Evolutionary conservation across 53 echinoderm and acorn worm genomes (phyloP).

Genomic region (Stichopus horrens): DNA sequence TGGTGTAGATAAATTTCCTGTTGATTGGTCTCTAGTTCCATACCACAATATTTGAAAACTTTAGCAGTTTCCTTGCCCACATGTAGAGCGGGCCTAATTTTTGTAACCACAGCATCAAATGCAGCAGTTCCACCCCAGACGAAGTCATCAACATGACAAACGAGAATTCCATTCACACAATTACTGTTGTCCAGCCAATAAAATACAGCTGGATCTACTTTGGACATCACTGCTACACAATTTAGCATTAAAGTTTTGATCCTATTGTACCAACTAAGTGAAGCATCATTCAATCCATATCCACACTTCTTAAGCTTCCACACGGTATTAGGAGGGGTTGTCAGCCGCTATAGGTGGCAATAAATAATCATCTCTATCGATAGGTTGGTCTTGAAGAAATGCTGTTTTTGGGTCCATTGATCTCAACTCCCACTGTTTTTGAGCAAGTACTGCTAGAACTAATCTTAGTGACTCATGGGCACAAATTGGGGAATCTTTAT

Average conservation of each 20-base stretch:
- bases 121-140: conserved; percentile 20
- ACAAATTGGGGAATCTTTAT: conserved; percentile 34
- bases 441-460: conserved; percentile 38
- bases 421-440: conserved; percentile 32
- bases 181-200: too few relatives aligned
- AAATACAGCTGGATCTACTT: conserved; percentile 38
- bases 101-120: conserved; percentile 20
- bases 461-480: conserved; percentile 35
- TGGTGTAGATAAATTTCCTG: too few relatives aligned
- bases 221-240: conserved; percentile 28
- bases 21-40: neutral
- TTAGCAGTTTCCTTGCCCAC: conserved; percentile 32
- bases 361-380: conserved; percentile 27
- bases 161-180: conserved; percentile 19
- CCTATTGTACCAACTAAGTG: too few relatives aligned
- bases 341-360: conserved; percentile 35
- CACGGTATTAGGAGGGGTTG: neutral
- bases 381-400: conserved; percentile 27
- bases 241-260: conserved; percentile 36
- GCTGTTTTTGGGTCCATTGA: conserved; percentile 20
- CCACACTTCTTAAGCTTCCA: conserved; percentile 39
- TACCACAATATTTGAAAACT: conserved; percentile 42
- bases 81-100: conserved; percentile 12
- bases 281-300: conserved; percentile 42
- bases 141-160: conserved; percentile 53